Conservation (phyloP, 2,888 invertebrate species). For the Podotricha telesiphe region DNA sequence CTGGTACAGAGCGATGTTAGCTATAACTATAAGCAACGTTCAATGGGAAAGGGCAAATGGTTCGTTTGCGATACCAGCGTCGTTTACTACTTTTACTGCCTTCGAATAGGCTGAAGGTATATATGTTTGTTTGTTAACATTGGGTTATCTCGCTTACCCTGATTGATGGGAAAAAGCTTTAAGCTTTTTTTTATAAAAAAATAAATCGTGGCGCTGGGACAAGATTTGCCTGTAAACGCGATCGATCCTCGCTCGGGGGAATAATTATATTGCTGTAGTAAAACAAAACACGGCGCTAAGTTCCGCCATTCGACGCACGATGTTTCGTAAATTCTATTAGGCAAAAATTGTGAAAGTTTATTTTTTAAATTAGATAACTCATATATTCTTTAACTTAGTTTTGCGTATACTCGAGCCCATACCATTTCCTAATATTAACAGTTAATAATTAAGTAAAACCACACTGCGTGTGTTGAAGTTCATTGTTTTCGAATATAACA, state of each 20-base stretch:
- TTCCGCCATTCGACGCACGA: no score
- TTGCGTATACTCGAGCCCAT: not conserved
- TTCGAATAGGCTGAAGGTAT: constrained; percentile 2
- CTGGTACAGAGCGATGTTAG: constrained; percentile 3
- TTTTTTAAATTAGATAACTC: not conserved
- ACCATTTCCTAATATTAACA: not conserved
- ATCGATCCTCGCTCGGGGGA: no score
- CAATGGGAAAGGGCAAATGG: constrained; percentile 19
- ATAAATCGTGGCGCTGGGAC: no score
- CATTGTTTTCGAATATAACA: constrained; percentile 20
- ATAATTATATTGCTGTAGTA: no score
- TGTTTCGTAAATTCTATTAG: no score
- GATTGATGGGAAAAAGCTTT: no score
- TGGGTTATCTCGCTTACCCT: no score
- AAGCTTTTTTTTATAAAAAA: no score
- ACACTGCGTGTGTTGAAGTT: constrained; percentile 8
- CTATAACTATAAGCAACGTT: not conserved
- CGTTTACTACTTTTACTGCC: constrained; percentile 25
- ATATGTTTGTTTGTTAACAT: constrained; percentile 11
- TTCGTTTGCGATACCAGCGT: constrained; percentile 21
- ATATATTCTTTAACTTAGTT: not conserved
- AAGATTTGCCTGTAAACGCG: no score
- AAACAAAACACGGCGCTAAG: no score
- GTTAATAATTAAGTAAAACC: constrained; percentile 4
- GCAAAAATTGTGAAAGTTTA: no score